phyloP scores from a whole-genome alignment of 1,140 invertebrate genomes.

The Leptinotarsa defecta region DNA sequence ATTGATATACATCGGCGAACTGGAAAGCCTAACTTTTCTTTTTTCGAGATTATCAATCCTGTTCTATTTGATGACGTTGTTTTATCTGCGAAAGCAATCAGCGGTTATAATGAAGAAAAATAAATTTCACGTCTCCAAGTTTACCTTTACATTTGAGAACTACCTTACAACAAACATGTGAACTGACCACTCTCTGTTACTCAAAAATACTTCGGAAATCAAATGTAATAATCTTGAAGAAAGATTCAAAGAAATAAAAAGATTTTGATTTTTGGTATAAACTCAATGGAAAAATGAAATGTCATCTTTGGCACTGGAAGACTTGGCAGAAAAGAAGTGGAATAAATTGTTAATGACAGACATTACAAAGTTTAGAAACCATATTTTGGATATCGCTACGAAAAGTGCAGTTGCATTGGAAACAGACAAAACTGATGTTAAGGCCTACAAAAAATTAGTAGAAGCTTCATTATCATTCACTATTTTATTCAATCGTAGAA shows the following conservation, averaged over 20 bases:
- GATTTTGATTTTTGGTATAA: neutral
- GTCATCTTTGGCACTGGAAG: neutral
- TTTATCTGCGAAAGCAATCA: neutral
- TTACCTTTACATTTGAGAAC: too few species aligned
- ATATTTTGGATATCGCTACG: neutral
- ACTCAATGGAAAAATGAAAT: neutral
- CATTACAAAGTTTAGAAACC: neutral
- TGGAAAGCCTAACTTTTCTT: constrained; percentile 3
- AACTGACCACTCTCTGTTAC: neutral
- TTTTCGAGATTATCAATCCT: neutral
- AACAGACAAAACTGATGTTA: neutral
- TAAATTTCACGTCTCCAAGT: too few species aligned
- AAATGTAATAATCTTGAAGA: neutral
- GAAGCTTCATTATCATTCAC: neutral
- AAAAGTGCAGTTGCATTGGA: neutral
- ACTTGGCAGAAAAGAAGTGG: neutral
- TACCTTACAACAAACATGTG: neutral
- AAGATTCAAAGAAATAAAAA: neutral
- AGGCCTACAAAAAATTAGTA: neutral
- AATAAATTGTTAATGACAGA: neutral
- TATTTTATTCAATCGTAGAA: neutral
- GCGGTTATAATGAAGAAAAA: too few species aligned
- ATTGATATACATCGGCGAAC: neutral
- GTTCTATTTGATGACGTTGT: neutral
- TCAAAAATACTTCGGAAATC: too few species aligned